Evolutionary conservation across 1,140 invertebrate species (phyloP), one percentile per base, ranked within the genome.

Genomic region (Nilaparvata lugens): DNA sequence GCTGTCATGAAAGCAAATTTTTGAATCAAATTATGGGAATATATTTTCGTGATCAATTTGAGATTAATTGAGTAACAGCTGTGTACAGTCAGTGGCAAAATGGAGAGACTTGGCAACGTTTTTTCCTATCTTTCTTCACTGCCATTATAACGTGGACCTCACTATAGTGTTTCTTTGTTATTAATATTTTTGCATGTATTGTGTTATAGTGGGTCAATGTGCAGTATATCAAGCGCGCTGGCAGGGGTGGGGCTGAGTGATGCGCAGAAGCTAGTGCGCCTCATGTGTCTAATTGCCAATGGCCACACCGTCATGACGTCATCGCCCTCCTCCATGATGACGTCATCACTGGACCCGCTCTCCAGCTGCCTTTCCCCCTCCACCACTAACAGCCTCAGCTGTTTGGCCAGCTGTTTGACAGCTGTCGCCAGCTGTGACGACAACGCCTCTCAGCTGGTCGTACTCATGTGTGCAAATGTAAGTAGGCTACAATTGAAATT

Each of bases 381-480:
- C 9, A 68, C 75, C 1, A 71, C 70, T 48, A 67, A 72, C 19
- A 75, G 74, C 61, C 69, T 84, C n/a, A 67, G 74, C 14, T 74
- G 82, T 68, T 68, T 84, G 14, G 80, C 78, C 56, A 69, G 75
- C 16, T 79, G 79, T 18, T 80, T 83, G 38, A 79, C 80, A 4
- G 77, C 79, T 24, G 69, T 84, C 5, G 79, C 81, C 2, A 74
- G 79, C 62, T 77, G 78, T 56, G 81, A 83, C 66, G 67, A 71
- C 0, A 69, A 73, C 23, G 75, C 82, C 11, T 77, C 81, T 4
- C 78, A 78, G 65, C 70, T 82, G 45, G 75, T 84, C 13, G 71
- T 84, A 1, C 75, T 79, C 61, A 75, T 85, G 61, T 85, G 83
- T 69, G 81, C 81, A 19, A 78, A 83, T 75, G 79, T 80, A 70